Conservation (phyloP, 1,140 invertebrate species). For the Lordiphosa stackelbergi region DNA sequence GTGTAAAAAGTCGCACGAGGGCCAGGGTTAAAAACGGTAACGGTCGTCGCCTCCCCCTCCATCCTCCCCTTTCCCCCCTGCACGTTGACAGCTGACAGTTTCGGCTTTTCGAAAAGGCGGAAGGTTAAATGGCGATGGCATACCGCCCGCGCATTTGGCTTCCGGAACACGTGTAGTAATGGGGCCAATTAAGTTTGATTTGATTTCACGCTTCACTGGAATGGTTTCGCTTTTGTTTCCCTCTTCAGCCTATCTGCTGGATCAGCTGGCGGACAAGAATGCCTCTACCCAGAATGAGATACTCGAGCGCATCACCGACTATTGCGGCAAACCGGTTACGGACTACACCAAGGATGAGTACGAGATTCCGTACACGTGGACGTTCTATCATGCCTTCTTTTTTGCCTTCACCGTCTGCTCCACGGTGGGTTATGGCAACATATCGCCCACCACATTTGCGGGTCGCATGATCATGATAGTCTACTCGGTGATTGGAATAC, state of each 20-base stretch:
- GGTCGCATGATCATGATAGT: slow-evolving; percentile 93
- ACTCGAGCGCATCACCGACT: slow-evolving; percentile 81
- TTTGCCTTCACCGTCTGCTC: slow-evolving; percentile 96
- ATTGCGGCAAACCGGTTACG: slow-evolving; percentile 84
- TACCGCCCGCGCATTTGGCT: slow-evolving; percentile 25
- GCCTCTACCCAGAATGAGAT: slow-evolving; percentile 80
- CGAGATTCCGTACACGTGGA: slow-evolving; percentile 84
- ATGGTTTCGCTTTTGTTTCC: slow-evolving; percentile 1
- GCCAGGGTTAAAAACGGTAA: slow-evolving; percentile 13
- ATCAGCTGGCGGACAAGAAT: slow-evolving; percentile 80
- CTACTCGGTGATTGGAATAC: slow-evolving; percentile 96
- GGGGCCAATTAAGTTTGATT: slow-evolving; percentile 50
- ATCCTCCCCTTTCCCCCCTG: no score
- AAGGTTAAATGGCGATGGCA: slow-evolving; percentile 51
- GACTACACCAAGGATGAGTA: slow-evolving; percentile 80
- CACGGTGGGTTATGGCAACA: slow-evolving; percentile 94
- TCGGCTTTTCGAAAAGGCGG: slow-evolving; percentile 33
- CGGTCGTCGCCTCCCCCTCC: neutral
- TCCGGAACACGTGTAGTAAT: slow-evolving; percentile 52
- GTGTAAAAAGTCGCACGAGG: slow-evolving; percentile 28
- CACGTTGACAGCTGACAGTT: neutral
- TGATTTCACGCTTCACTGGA: slow-evolving; percentile 51
- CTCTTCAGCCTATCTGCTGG: slow-evolving; percentile 81
- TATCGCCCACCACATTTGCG: slow-evolving; percentile 89
- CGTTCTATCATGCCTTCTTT: slow-evolving; percentile 95